Evolutionary conservation across 2,888 invertebrate genomes (phyloP), one percentile per base, ranked within the genome.

Genomic region (Drosophila flavopinicola): DNA sequence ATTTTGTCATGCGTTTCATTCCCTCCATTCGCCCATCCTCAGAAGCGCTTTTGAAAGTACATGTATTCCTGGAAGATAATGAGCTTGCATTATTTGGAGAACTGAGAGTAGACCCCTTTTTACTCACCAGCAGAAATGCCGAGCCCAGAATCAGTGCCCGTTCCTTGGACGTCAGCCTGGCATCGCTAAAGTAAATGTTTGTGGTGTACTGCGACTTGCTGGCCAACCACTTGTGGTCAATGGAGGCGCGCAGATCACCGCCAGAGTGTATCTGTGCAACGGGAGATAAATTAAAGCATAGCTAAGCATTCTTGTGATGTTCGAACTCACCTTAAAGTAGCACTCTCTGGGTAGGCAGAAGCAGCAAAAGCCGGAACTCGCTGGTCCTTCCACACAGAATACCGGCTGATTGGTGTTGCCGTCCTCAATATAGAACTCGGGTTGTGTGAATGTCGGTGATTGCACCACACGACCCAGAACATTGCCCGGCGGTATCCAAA

Each of bases 71-170:
- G 77, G 0, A 65, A 57, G 42, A 39, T 6, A n/a, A n/a, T n/a
- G n/a, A n/a, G n/a, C n/a, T n/a, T n/a, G n/a, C n/a, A n/a, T n/a
- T n/a, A n/a, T n/a, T n/a, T n/a, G n/a, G n/a, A n/a, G n/a, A n/a
- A n/a, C n/a, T n/a, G n/a, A n/a, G n/a, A n/a, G n/a, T n/a, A n/a
- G n/a, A n/a, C n/a, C 20, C 2, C 20, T 20, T 20, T 20, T 20
- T 4, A 7, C 91, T 92, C 93, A 97, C 97, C 93, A 98, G 91
- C 58, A 98, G 92, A 91, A 98, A 97, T 0, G 95, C 94, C 41
- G 96, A 94, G 4, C 95, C 97, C 23, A 98, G 89, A 49, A 97
- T 92, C 2, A 96, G 91, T 0, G 96, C 96, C 88, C 97, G 97
- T 53, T 95, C 93, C 77, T 94, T 95, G 1, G 95, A 94, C 82